A percentile compares a stretch with the other conserved stretches of the same genome.
Conservation (phyloP, 2,797 vertebrate genomes). For the Taenioides sp. region DNA sequence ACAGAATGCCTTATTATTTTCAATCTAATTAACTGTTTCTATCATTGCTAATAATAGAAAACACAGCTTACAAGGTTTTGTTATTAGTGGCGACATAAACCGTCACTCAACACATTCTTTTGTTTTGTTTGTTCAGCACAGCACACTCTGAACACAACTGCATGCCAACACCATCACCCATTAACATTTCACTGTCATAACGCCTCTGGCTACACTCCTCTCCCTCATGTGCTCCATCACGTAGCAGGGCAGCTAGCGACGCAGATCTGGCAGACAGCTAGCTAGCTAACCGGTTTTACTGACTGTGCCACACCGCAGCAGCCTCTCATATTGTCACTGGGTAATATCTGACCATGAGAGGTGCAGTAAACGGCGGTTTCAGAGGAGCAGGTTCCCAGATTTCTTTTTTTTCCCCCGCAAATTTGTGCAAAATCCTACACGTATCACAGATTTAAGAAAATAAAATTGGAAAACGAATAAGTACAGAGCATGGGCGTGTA, state of each 20-base stretch:
- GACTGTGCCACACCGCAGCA: constrained; percentile 66
- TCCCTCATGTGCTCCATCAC: background rate
- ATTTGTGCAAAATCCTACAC: no score
- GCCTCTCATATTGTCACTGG: constrained; percentile 69
- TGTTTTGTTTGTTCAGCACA: background rate
- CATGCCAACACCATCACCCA: constrained; percentile 2
- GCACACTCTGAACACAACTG: background rate
- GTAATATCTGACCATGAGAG: constrained; percentile 71
- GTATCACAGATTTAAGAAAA: no score
- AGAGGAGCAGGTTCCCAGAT: constrained; percentile 68
- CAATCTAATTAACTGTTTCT: background rate
- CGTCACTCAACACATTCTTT: background rate
- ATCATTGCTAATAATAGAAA: background rate
- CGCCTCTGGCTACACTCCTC: constrained; percentile 7
- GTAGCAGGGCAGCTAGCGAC: background rate
- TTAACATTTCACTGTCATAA: constrained; percentile 10
- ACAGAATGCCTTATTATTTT: no score
- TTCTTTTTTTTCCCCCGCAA: no score
- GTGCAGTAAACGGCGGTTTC: constrained; percentile 67
- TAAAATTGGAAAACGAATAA: no score
- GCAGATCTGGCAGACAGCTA: constrained; percentile 17
- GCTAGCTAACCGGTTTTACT: constrained; percentile 54
- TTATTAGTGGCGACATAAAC: no score
- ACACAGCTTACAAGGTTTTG: background rate
- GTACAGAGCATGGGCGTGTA: no score